Base-by-base conservation (phyloP, 1,140 invertebrate species). In the Diabrotica virgifera region DNA sequence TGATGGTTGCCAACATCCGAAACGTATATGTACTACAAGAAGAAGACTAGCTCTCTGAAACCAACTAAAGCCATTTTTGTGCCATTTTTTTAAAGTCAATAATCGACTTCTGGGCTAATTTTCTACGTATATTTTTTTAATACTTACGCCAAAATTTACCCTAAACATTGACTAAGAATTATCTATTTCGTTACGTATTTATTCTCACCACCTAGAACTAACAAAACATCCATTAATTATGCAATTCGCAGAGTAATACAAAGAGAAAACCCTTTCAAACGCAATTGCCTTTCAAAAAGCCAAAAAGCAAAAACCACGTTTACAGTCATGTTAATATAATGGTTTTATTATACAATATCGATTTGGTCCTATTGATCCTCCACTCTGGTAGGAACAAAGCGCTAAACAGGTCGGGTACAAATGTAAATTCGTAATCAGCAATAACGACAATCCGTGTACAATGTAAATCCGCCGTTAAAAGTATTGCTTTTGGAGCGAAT, bases 321-420 rank as follows among this genome's bases (percentile, higher is more conserved):
- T 12, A 36, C 24, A 57, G 36, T 10, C 55, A 57, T 57, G 55
- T 57, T 57, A 57, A 57, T 57, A 36, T 57, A 57, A 57, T 57
- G 55, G 55, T n/a, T 57, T 57, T 57, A 57, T 57, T 57, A 57
- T 57, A 37, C 55, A 57, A 57, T 57, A 57, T 57, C 55, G 55
- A 57, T 57, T 37, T 57, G 55, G 36, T 36, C 36, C 24, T 57
- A 36, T 36, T 57, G 35, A 36, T 36, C 36, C 55, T 37, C 10
- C 35, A 57, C 55, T 46, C 40, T 46, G n/a, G 40, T 46, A 46
- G 40, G 8, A 46, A 46, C 40, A 46, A 46, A 46, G 40, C 40
- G 40, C 40, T 8, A 46, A 46, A 46, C 40, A 46, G 40, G 40
- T 46, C 40, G 40, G n/a, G 40, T 46, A 46, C 40, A 46, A 46